These are phyloP conservation scores for Stichopus horrens DNA, from an alignment of 53 echinoderm and acorn worm species.

Conservation along the genomic window DNA sequence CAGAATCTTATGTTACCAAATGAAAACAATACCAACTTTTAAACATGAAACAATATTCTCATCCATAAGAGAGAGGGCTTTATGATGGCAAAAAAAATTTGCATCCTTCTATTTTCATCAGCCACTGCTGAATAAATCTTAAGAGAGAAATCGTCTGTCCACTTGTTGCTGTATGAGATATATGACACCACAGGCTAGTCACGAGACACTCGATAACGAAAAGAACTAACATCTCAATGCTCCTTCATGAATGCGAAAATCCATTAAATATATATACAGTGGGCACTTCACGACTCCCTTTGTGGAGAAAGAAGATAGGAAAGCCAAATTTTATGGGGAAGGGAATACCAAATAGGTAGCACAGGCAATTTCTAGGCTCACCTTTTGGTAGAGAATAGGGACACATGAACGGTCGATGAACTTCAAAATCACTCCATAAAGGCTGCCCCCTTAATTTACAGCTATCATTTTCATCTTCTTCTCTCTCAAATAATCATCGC, in stretches of 20 bases:
- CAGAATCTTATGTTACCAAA: background rate
- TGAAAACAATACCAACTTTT: background rate
- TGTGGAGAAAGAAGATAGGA: conserved; percentile 4
- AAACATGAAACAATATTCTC: conserved; percentile 1
- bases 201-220: conserved; percentile 11
- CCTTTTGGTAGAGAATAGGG: conserved; percentile 25
- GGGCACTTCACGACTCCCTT: conserved; percentile 40
- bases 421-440: conserved; percentile 19
- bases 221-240: conserved; percentile 5
- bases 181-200: conserved; percentile 28
- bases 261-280: conserved; percentile 2
- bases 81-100: background rate
- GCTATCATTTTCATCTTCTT: conserved; percentile 24
- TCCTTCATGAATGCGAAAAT: conserved; percentile 28
- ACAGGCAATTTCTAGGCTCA: background rate
- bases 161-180: conserved; percentile 31
- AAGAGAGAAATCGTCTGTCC: background rate
- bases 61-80: background rate
- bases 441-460: conserved; percentile 14
- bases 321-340: conserved; percentile 27
- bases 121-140: conserved; percentile 1
- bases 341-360: conserved; percentile 17
- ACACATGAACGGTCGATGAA: conserved; percentile 35
- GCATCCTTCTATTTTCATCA: background rate
- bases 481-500: conserved; percentile 29